phyloP scores from a whole-genome alignment of 2,888 invertebrate genomes.

The Germaria angustata region DNA sequence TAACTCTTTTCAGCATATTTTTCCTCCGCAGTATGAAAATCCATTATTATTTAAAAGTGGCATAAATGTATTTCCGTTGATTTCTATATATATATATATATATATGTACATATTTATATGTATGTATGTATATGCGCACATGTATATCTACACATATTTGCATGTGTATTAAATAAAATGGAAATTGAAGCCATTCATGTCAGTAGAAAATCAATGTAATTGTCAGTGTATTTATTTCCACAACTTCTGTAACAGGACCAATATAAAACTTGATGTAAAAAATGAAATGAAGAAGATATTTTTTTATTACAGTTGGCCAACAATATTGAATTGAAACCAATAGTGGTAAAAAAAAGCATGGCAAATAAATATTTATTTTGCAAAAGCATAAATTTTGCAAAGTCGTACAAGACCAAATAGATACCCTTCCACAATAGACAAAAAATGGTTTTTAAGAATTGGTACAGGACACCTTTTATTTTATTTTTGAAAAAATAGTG shows the following conservation, averaged over 20 bases:
- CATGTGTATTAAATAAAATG: not conserved
- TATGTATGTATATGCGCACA: too few relatives aligned
- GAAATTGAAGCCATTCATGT: not conserved
- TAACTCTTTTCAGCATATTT: too few relatives aligned
- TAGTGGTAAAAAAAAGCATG: not conserved
- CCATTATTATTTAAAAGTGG: not conserved
- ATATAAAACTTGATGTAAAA: conserved; percentile 21
- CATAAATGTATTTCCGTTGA: not conserved
- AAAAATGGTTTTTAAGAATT: too few relatives aligned
- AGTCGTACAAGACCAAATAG: too few relatives aligned
- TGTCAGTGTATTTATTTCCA: not conserved
- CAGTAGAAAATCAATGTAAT: not conserved
- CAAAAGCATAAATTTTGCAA: not conserved
- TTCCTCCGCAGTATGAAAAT: not conserved
- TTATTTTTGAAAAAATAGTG: too few relatives aligned
- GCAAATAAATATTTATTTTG: not conserved
- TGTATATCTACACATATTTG: too few relatives aligned
- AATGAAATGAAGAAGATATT: not conserved
- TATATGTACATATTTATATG: too few relatives aligned
- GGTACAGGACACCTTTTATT: too few relatives aligned
- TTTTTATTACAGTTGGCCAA: not conserved
- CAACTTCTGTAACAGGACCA: conserved; percentile 3
- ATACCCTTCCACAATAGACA: too few relatives aligned
- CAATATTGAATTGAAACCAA: conserved; percentile 21
- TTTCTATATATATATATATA: too few relatives aligned